Evolutionary conservation across 2,797 vertebrate species (phyloP).

Genomic region (Phaenicophaeus curvirostris): DNA sequence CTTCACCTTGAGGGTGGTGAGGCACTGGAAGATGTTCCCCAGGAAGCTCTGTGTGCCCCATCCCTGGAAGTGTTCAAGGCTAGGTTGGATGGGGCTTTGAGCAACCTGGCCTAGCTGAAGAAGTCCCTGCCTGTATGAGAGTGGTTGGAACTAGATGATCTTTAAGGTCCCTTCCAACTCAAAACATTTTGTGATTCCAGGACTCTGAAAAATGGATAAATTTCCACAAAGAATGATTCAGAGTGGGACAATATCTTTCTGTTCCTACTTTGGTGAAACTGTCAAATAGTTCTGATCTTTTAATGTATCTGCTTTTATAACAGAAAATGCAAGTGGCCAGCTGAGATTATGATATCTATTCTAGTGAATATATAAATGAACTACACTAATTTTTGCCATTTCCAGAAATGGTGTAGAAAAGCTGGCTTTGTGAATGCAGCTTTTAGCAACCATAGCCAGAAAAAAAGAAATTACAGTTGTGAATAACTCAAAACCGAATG

Average conservation of each 20-base stretch:
- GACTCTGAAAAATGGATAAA: not conserved
- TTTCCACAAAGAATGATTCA: not conserved
- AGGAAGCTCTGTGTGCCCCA: too few relatives aligned
- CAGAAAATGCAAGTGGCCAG: not conserved
- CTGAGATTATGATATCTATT: not conserved
- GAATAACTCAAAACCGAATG: not conserved
- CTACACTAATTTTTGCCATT: not conserved
- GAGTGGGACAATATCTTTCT: not conserved
- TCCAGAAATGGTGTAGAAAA: constrained; percentile 25
- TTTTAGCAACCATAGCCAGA: not conserved
- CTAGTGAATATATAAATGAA: not conserved
- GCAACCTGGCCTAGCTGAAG: too few relatives aligned
- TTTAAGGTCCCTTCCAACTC: too few relatives aligned
- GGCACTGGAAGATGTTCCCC: too few relatives aligned
- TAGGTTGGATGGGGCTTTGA: too few relatives aligned
- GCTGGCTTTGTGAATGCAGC: not conserved
- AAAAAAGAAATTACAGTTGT: not conserved
- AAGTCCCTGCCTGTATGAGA: too few relatives aligned
- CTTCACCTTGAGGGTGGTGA: too few relatives aligned
- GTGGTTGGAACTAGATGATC: too few relatives aligned
- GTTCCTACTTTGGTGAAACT: not conserved
- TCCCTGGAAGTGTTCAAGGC: too few relatives aligned
- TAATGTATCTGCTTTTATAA: not conserved
- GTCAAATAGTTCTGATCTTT: not conserved
- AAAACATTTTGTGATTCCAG: too few relatives aligned